Conservation (phyloP, 1,140 invertebrate genomes). For the Trinorchestia longiramus region DNA sequence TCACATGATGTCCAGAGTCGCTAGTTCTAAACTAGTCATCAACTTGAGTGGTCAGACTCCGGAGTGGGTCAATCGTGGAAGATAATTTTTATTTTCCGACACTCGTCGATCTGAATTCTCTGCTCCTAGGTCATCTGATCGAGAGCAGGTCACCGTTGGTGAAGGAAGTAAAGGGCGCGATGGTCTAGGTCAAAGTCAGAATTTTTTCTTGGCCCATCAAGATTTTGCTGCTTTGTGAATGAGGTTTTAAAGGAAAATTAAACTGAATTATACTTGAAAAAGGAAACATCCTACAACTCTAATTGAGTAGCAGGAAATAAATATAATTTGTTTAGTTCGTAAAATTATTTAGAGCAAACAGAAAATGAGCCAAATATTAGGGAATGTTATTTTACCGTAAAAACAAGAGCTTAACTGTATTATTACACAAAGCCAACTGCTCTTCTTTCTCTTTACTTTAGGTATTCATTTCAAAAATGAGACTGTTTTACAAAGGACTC, state of each 20-base stretch:
- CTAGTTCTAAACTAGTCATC: neutral
- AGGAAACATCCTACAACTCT: neutral
- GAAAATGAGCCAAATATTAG: neutral
- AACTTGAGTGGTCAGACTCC: neutral
- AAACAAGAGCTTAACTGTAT: neutral
- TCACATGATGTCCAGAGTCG: neutral
- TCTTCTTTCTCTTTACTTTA: neutral
- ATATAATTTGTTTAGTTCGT: neutral
- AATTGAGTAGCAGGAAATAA: neutral
- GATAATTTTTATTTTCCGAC: neutral
- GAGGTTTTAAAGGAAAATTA: neutral
- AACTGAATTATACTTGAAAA: neutral
- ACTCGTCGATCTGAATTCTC: neutral
- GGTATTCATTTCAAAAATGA: neutral
- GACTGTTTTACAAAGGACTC: neutral
- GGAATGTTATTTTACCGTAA: neutral
- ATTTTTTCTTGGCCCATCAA: neutral
- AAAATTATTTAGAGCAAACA: neutral
- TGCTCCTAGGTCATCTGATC: constrained; percentile 3
- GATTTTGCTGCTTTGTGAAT: neutral
- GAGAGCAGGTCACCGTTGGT: neutral
- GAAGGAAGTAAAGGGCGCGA: neutral
- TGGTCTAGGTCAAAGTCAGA: neutral
- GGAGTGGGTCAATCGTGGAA: neutral
- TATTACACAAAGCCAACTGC: neutral